Evolutionary conservation across 2,888 invertebrate genomes (phyloP).

Genomic region (Harpagoxenus sublaevis): DNA sequence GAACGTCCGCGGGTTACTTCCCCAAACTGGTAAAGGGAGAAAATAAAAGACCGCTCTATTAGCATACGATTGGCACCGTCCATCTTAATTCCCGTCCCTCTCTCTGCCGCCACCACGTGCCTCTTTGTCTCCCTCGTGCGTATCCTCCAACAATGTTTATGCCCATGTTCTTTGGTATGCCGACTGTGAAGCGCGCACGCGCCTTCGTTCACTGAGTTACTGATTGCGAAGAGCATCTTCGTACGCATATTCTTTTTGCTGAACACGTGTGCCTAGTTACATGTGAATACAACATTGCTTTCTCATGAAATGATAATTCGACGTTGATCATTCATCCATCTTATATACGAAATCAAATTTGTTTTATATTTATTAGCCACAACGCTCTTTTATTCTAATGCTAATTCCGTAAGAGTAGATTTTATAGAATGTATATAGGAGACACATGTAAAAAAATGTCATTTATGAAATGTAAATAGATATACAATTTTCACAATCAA

Average conservation of each 20-base stretch:
- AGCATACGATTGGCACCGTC: conserved; percentile 86
- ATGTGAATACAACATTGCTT: conserved; percentile 32
- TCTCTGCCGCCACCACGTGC: conserved; percentile 43
- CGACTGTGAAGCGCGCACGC: conserved; percentile 83
- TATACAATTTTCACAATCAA: background rate
- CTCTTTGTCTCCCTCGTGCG: conserved; percentile 76
- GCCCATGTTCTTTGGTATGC: conserved; percentile 82
- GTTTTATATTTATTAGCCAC: background rate
- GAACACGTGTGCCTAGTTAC: conserved; percentile 28
- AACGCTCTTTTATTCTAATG: background rate
- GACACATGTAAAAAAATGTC: background rate
- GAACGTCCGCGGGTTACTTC: conserved; percentile 71
- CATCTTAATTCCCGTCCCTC: conserved; percentile 80
- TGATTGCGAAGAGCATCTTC: conserved; percentile 55
- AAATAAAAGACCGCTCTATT: conserved; percentile 81
- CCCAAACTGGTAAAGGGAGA: conserved; percentile 77
- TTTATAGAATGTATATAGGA: background rate
- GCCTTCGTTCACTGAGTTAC: conserved; percentile 70
- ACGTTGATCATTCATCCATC: background rate
- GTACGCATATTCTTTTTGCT: conserved; percentile 71
- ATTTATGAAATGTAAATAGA: background rate
- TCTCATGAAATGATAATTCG: background rate
- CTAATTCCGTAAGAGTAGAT: background rate
- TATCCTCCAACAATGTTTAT: conserved; percentile 84
- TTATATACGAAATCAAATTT: background rate